Evolutionary conservation across 2,888 invertebrate genomes (phyloP).

Genomic region (Eilema depressum): DNA sequence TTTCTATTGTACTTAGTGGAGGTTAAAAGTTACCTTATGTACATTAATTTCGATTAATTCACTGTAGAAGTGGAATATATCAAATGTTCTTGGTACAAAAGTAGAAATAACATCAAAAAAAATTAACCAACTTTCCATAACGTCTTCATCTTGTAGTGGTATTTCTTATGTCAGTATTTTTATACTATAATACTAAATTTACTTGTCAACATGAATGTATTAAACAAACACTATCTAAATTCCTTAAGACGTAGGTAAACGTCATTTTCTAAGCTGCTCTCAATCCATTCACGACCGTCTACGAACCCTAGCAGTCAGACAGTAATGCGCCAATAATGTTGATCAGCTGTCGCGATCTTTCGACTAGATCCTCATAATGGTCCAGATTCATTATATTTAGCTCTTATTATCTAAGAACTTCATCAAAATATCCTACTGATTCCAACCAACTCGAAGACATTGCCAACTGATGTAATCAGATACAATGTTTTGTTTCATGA

Average conservation of each 20-base stretch:
- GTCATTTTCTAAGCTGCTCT: background rate
- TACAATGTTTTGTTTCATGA: conserved; percentile 27
- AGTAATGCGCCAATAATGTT: background rate
- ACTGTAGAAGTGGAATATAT: no score
- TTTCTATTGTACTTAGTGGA: no score
- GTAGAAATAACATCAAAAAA: no score
- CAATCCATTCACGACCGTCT: background rate
- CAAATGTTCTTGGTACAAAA: no score
- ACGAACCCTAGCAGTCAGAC: background rate
- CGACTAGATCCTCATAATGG: background rate
- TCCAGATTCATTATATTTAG: conserved; percentile 12
- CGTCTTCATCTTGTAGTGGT: no score
- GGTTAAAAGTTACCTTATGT: no score
- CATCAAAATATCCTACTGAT: background rate
- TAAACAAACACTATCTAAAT: no score
- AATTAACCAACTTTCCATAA: no score
- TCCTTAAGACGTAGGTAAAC: background rate
- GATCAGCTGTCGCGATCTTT: background rate
- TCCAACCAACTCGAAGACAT: background rate
- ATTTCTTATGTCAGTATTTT: no score
- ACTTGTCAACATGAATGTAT: background rate
- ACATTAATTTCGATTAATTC: no score
- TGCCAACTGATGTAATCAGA: conserved; percentile 39
- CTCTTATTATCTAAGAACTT: conserved; percentile 3
- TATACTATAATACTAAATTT: no score